Base-by-base conservation (phyloP, 1,140 invertebrate species). In the Drosophila pseudoobscura region DNA sequence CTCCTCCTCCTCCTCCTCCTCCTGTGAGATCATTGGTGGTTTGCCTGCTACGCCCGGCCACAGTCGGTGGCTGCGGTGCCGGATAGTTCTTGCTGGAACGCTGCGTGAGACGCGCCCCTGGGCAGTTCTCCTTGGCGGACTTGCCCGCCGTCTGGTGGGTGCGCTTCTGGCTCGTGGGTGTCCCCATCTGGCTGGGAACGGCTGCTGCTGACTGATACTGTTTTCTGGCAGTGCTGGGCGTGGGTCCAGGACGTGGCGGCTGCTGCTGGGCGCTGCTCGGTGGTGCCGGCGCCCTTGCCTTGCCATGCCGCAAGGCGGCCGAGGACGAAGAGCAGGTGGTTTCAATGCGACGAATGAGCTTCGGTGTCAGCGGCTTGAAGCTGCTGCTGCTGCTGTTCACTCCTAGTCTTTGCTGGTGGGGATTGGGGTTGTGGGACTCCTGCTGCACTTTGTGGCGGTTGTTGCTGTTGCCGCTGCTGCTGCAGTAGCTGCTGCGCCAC, bases 321-420 rank as follows among this genome's bases (percentile, higher is more conserved):
- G 62, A 22, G 44, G 76, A 56, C 43, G 62, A 22, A 31, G 76
- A 56, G 45, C 85, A 91, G 26, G 87, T 70, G 41, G 58, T 74
- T 62, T 91, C 90, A 35, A 91, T 91, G 54, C 90, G 82, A 8
- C 90, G 76, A 17, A 90, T 87, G 6, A 91, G 54, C 45, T 91
- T 91, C 9, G 90, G 90, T 15, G 90, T 91, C 31, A 91, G 45
- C 7, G 90, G 90, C 26, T 91, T 90, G 0, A 91, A 74, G 17
- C 54, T 83, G 39, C 46, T 83, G 39, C 46, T 83, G 39, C 46
- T 41, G 60, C 69, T 55, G 41, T 6, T 41, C 43, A 54, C 49
- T 39, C 35, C 35, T 11, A 75, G 35, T 26, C 73, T 58, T 20
- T 73, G 57, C 49, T 70, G 69, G 26, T 70, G 60, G 9, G 54